phyloP scores from a whole-genome alignment of 2,888 invertebrate species.

The Diaperis boleti region DNA sequence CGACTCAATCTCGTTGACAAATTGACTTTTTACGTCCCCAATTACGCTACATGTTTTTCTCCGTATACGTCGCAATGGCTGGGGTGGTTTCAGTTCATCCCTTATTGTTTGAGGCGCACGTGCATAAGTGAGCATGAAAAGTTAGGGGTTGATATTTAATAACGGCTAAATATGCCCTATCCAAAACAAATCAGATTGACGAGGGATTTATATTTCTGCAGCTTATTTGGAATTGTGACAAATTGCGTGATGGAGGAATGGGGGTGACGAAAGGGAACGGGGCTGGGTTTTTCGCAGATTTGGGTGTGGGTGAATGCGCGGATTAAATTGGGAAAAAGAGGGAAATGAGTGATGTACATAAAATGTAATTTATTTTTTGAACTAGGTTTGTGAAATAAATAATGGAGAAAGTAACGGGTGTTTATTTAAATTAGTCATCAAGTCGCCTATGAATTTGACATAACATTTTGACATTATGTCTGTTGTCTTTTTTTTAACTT shows the following conservation, averaged over 20 bases:
- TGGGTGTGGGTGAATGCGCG: no score
- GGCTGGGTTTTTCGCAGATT: no score
- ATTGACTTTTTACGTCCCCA: not conserved
- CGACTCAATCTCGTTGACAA: not conserved
- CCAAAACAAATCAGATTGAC: constrained; percentile 45
- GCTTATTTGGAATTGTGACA: constrained; percentile 35
- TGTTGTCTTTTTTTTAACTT: no score
- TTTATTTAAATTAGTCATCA: no score
- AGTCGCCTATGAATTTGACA: no score
- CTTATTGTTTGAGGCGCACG: constrained; percentile 32
- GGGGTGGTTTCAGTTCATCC: constrained; percentile 33
- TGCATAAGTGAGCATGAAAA: constrained; percentile 34
- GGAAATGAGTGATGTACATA: no score
- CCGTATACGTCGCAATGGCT: constrained; percentile 5
- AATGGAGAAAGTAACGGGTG: no score
- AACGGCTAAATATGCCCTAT: constrained; percentile 41
- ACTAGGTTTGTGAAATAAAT: no score
- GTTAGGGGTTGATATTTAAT: constrained; percentile 39
- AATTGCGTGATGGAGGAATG: constrained; percentile 23
- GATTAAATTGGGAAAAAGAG: no score
- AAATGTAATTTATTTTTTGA: no score
- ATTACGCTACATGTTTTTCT: constrained; percentile 1
- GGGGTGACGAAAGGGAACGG: not conserved
- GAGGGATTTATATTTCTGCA: constrained; percentile 32
- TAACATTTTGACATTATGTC: no score